Percentiles rank a stretch among this genome's conserved stretches.
Conservation (phyloP, 2,797 vertebrate genomes). For the Gymnoscopelus braueri region DNA sequence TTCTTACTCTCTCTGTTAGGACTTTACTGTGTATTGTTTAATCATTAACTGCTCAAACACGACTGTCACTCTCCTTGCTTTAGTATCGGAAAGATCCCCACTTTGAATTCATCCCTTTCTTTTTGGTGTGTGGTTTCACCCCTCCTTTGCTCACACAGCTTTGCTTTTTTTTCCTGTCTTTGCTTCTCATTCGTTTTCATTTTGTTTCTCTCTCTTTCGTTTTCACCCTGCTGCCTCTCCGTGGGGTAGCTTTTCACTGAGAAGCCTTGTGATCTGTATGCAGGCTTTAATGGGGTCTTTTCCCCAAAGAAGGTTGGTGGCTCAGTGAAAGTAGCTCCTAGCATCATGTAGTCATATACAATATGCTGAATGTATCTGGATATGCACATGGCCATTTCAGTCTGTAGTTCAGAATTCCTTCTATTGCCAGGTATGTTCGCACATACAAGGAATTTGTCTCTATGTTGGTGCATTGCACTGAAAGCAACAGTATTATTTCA, state of each 20-base stretch:
- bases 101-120: conserved; percentile 30
- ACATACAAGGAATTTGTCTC: too few species aligned
- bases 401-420: neutral
- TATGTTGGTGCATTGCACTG: neutral
- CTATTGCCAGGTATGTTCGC: too few species aligned
- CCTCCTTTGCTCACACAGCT: conserved; percentile 35
- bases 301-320: conserved; percentile 94
- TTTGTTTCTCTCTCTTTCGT: conserved; percentile 52
- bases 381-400: neutral
- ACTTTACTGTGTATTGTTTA: conserved; percentile 22
- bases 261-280: conserved; percentile 91
- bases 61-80: conserved; percentile 33
- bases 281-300: conserved; percentile 93
- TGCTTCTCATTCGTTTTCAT: conserved; percentile 15
- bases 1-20: too few species aligned
- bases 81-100: conserved; percentile 20
- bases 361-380: conserved; percentile 21
- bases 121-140: conserved; percentile 24
- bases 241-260: conserved; percentile 84
- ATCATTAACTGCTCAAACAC: conserved; percentile 11
- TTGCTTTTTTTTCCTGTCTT: conserved; percentile 27
- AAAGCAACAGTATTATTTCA: neutral
- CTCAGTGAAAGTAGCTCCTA: conserved; percentile 45
- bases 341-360: conserved; percentile 27
- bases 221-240: conserved; percentile 60